A percentile compares a stretch with the other conserved stretches of the same genome.
These are phyloP conservation scores for Solenopsis fugax DNA, from an alignment of 1,140 invertebrate species.

Conservation along the genomic window DNA sequence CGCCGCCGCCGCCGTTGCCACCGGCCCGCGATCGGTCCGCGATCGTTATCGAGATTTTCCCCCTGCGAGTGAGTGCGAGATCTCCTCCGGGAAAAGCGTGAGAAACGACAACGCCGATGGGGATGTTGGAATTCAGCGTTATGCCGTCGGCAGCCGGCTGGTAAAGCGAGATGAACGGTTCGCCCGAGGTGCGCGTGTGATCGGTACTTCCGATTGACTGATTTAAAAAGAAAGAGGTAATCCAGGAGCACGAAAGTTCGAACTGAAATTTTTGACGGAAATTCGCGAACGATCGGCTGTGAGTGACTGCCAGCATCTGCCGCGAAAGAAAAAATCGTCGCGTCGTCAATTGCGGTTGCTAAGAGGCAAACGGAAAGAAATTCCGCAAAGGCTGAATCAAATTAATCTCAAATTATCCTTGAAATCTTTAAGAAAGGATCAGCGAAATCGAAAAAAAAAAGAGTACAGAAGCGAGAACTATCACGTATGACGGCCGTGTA, in stretches of 20 bases:
- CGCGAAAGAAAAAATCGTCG: neutral
- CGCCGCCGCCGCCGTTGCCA: neutral
- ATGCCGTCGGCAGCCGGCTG: slow-evolving; percentile 6
- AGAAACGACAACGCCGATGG: slow-evolving; percentile 7
- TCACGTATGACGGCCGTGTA: slow-evolving; percentile 16
- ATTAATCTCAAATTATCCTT: neutral
- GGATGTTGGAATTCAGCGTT: neutral
- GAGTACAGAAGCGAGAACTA: neutral
- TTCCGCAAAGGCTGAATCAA: neutral
- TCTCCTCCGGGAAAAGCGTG: neutral
- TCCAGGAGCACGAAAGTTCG: neutral
- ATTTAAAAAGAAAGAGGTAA: neutral
- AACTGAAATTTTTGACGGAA: neutral
- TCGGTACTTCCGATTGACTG: slow-evolving; percentile 22
- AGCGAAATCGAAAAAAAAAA: neutral
- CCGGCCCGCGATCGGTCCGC: neutral
- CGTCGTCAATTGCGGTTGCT: slow-evolving; percentile 13
- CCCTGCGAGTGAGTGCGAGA: slow-evolving; percentile 6
- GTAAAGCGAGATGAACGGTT: slow-evolving; percentile 4
- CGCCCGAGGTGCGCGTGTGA: slow-evolving; percentile 22
- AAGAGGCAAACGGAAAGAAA: neutral
- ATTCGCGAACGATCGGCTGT: neutral
- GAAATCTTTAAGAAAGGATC: neutral
- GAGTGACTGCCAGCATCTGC: neutral
- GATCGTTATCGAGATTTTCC: slow-evolving; percentile 33